Evolutionary conservation across 2,797 vertebrate species (phyloP), one percentile per base, ranked within the genome.

Genomic region (Margarornis squamiger): DNA sequence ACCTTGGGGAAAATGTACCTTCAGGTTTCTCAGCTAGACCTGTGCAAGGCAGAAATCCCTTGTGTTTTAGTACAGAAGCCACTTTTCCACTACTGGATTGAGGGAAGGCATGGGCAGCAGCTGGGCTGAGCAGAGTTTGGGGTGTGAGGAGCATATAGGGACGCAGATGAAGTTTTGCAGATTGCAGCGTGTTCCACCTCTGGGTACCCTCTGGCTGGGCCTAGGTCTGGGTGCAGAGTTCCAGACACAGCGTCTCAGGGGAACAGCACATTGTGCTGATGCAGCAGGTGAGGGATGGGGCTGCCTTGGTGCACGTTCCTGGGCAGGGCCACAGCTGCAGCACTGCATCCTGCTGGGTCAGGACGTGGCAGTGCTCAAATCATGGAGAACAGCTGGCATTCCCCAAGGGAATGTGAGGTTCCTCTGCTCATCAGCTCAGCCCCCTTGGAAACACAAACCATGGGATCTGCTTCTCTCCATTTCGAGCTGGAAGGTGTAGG

Each of bases 101-200:
- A 66, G 30, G 43, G 46, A 58, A 49, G 24, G n/a, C 13, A 11
- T 1, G 1, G 39, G 67, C 55, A 71, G 58, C 32, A 59, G 27
- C 22, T 2, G 1, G 46, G 26, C 45, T 76, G 59, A 73, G 59
- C 46, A 32, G 61, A 12, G 39, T 54, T 72, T 57, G 23, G 11
- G 34, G 34, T 11, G 2, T 3, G 2, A 70, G 63, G 21, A 65
- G 24, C 10, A 1, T 1, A 9, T 6, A 10, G 34, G 22, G 49
- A 45, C 6, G 2, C 0, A 2, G 66, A 20, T 30, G 43, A 20
- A 8, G 15, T 36, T 55, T 55, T 59, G 59, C n/a, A 24, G 73
- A 58, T 27, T 2, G 34, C 46, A 7, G 27, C 3, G 6, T n/a
- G 45, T 30, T 4, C 57, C 2, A 2, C 57, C 38, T 63, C 22